A percentile compares a stretch with the other conserved stretches of the same genome.
These are phyloP conservation scores for Linnaemya tessellans DNA, from an alignment of 2,888 invertebrate genomes.

Conservation along the genomic window DNA sequence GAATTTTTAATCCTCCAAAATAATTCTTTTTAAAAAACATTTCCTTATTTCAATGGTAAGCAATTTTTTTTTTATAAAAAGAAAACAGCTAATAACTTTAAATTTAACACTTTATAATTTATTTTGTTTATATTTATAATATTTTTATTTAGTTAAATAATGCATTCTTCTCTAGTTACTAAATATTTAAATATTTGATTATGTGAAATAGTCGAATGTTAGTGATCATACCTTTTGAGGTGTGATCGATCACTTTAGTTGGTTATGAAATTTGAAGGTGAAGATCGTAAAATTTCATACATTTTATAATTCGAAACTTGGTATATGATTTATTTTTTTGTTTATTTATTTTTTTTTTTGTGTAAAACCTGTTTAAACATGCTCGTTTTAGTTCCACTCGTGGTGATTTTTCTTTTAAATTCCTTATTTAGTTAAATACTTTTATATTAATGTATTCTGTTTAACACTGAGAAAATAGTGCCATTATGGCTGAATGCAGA, in stretches of 20 bases:
- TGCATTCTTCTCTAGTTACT: slow-evolving; percentile 15
- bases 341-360: too few species aligned
- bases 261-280: neutral
- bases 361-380: neutral
- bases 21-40: slow-evolving; percentile 6
- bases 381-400: neutral
- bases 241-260: neutral
- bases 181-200: slow-evolving; percentile 1
- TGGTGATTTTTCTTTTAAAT: neutral
- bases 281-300: neutral
- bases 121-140: slow-evolving; percentile 11
- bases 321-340: neutral
- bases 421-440: neutral
- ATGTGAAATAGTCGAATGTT: too few species aligned
- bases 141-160: slow-evolving; percentile 7
- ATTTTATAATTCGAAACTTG: neutral
- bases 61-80: slow-evolving; percentile 38
- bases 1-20: slow-evolving; percentile 6
- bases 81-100: slow-evolving; percentile 24
- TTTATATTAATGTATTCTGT: neutral
- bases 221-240: neutral
- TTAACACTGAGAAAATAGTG: too few species aligned
- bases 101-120: slow-evolving; percentile 29
- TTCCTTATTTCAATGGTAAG: slow-evolving; percentile 57
- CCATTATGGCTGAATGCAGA: too few species aligned